Percentiles rank a stretch among this genome's conserved stretches.
These are phyloP conservation scores for Machaerirhynchus nigripectus DNA, from an alignment of 2,113 vertebrate species.

Conservation along the genomic window DNA sequence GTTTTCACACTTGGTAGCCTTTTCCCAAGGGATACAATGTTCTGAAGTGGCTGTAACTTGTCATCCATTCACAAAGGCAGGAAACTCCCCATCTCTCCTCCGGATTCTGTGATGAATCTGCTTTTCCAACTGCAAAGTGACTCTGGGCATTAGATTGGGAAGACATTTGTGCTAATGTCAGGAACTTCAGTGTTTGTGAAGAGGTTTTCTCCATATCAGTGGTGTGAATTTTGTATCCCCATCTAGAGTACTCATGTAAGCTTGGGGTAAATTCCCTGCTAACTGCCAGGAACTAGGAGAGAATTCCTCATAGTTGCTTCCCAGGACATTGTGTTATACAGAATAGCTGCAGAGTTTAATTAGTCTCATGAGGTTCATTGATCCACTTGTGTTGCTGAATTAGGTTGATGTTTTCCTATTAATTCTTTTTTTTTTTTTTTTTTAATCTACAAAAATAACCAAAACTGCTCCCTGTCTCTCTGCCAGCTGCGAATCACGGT, in stretches of 20 bases:
- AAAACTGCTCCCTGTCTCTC: not conserved
- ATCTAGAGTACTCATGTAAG: accelerated
- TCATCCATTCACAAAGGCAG: not conserved
- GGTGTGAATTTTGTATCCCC: not conserved
- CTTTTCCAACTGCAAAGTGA: not conserved
- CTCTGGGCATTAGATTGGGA: accelerated
- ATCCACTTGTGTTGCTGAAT: not conserved
- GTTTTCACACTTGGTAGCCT: not conserved
- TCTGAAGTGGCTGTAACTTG: not conserved
- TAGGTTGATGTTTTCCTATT: not conserved
- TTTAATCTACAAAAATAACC: not conserved
- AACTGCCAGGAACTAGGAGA: not conserved
- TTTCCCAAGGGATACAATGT: not conserved
- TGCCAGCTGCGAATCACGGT: slow-evolving; percentile 92
- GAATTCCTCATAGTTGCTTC: not conserved
- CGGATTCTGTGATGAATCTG: not conserved
- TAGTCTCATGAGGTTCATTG: not conserved
- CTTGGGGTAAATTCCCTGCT: not conserved
- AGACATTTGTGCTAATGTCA: not conserved
- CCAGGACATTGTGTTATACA: not conserved
- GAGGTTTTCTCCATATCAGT: not conserved
- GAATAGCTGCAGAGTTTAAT: not conserved
- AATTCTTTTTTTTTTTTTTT: too few relatives aligned
- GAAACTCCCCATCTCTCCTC: not conserved
- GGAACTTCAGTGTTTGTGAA: not conserved